Evolutionary conservation across 2,113 vertebrate genomes (phyloP), one percentile per base, ranked within the genome.

Genomic region (Arothron firmamentum): DNA sequence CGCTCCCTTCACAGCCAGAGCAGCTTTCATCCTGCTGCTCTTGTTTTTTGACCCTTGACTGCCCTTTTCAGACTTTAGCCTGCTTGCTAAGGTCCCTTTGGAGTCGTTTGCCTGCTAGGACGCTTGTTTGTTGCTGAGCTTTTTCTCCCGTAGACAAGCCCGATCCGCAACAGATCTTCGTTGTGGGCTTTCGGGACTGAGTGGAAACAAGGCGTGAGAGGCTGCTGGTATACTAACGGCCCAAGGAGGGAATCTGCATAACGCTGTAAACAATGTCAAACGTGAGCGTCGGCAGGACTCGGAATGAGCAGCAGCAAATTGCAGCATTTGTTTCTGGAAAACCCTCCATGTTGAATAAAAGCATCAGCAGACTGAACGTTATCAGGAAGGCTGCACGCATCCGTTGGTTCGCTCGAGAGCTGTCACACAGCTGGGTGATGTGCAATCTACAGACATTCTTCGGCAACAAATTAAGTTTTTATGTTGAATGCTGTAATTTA

Each of bases 311-410:
- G 17, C 6, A 45, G 13, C 10, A 45, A 17, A 45, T 17, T 17
- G 16, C 12, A 6, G 16, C 43, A 45, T 45, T 45, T 45, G 1
- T 6, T 47, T 47, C n/a, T 1, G 4, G 3, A 45, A 45, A 15
- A 45, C 4, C 5, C 16, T 14, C 4, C 13, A 14, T 1, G 4
- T 1, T 15, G 42, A 7, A 4, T 43, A 15, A 45, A 45, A 6
- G 16, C 43, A 45, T 15, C 13, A 14, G 4, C 15, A 47, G 14
- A 16, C 16, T 13, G 2, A 52, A 59, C 57, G 20, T 68, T 77
- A 77, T 83, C 80, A 70, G 25, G 46, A 15, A 0, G 59, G 53
- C 56, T 53, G 74, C 81, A 83, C 71, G 67, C 62, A 1, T 64
- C 62, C 31, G 3, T 5, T 49, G 43, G 17, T 15, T 80, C 73